phyloP scores from a whole-genome alignment of 2,113 vertebrate genomes.

The Xiphophorus couchianus region DNA sequence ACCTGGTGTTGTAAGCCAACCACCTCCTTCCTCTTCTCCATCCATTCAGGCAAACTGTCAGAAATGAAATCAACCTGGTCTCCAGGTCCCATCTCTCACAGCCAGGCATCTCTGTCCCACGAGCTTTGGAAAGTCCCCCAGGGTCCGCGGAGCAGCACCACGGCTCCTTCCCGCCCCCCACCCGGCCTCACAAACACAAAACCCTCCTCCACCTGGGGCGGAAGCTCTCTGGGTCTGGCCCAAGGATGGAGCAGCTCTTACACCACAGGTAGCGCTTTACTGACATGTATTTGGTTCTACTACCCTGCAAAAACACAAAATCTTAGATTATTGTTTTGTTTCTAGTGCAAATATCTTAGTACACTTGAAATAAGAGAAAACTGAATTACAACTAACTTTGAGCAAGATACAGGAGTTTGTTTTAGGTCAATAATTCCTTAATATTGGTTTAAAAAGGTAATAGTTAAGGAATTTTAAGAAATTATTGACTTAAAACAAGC shows the following conservation, averaged over 20 bases:
- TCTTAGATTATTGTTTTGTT: no score
- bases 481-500: no score
- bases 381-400: no score
- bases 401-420: no score
- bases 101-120: constrained; percentile 92
- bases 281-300: background rate
- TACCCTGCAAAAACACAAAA: no score
- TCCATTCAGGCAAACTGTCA: constrained; percentile 91
- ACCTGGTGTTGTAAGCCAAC: constrained; percentile 4
- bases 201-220: constrained; percentile 95
- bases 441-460: no score
- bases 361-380: no score
- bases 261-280: constrained; percentile 81
- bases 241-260: constrained; percentile 95
- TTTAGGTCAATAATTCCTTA: no score
- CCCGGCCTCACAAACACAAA: constrained; percentile 94
- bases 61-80: constrained; percentile 99
- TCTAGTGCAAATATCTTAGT: no score
- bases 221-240: constrained; percentile 85
- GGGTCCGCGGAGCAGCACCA: constrained; percentile 87
- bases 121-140: constrained; percentile 95
- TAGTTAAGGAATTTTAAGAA: no score
- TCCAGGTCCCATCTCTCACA: constrained; percentile 91
- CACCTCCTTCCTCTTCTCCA: constrained; percentile 2
- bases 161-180: constrained; percentile 91